A percentile compares a stretch with the other conserved stretches of the same genome.
Conservation (phyloP, 2,797 vertebrate genomes). For the Sebastes taczanowskii region DNA sequence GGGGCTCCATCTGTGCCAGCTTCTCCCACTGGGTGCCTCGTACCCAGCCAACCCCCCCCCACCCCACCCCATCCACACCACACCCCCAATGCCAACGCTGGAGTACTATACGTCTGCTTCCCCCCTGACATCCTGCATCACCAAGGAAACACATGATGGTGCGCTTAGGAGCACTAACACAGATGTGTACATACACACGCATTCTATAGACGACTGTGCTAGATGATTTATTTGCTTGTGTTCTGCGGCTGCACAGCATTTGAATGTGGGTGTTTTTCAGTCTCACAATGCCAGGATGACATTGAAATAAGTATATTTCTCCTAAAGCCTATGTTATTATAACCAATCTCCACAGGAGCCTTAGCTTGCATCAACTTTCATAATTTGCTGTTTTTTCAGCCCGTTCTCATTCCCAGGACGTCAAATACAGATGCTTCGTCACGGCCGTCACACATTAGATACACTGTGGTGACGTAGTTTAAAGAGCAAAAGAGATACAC, state of each 20-base stretch:
- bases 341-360: background rate
- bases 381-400: background rate
- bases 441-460: no score
- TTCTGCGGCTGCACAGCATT: background rate
- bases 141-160: conserved; percentile 8
- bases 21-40: conserved; percentile 67
- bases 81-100: background rate
- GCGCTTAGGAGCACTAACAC: conserved; percentile 10
- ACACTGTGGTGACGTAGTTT: no score
- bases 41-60: conserved; percentile 19
- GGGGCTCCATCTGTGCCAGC: conserved; percentile 77
- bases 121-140: background rate
- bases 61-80: background rate
- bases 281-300: background rate
- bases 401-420: no score
- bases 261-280: background rate
- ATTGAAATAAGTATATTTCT: background rate
- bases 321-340: no score
- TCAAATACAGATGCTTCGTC: no score
- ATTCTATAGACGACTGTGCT: background rate
- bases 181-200: conserved; percentile 1
- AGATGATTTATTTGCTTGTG: conserved; percentile 3
- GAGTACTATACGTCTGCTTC: conserved; percentile 3
- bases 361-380: background rate
- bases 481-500: no score